Percentiles rank a stretch among this genome's conserved stretches.
Conservation (phyloP, 2,888 invertebrate species). For the Elmis aenea region DNA sequence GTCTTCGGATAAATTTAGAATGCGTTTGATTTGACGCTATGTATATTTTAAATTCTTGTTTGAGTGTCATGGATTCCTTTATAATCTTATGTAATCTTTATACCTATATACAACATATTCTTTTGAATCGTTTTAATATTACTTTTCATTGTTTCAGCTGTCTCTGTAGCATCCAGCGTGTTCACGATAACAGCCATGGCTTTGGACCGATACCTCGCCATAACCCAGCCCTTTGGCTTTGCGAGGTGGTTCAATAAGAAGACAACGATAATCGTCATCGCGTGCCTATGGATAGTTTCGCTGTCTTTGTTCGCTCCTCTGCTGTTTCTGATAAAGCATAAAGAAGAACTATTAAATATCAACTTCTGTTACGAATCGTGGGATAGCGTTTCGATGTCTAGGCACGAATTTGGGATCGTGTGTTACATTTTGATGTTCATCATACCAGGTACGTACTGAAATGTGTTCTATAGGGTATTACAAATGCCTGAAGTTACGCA, state of each 20-base stretch:
- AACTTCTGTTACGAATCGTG: constrained; percentile 59
- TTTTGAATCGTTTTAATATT: too few relatives aligned
- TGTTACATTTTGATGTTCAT: constrained; percentile 73
- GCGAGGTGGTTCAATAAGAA: constrained; percentile 65
- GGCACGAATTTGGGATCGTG: constrained; percentile 60
- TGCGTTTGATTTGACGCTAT: too few relatives aligned
- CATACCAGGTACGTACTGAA: constrained; percentile 66
- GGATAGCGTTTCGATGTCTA: constrained; percentile 51
- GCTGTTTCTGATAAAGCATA: constrained; percentile 44
- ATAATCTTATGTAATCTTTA: too few relatives aligned
- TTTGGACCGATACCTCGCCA: constrained; percentile 69
- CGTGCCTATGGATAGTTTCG: constrained; percentile 61
- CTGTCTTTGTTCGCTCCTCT: constrained; percentile 64
- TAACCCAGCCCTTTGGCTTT: constrained; percentile 68
- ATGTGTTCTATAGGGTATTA: too few relatives aligned
- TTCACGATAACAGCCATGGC: constrained; percentile 78
- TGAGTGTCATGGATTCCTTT: too few relatives aligned
- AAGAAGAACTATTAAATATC: constrained; percentile 15
- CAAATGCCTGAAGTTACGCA: too few relatives aligned
- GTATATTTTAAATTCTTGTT: too few relatives aligned
- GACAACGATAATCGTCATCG: constrained; percentile 60
- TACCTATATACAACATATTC: too few relatives aligned
- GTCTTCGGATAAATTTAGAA: too few relatives aligned
- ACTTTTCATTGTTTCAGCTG: constrained; percentile 55
- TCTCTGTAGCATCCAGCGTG: constrained; percentile 73